Evolutionary conservation across 2,888 invertebrate genomes (phyloP).

Genomic region (Antheraea assamensis): DNA sequence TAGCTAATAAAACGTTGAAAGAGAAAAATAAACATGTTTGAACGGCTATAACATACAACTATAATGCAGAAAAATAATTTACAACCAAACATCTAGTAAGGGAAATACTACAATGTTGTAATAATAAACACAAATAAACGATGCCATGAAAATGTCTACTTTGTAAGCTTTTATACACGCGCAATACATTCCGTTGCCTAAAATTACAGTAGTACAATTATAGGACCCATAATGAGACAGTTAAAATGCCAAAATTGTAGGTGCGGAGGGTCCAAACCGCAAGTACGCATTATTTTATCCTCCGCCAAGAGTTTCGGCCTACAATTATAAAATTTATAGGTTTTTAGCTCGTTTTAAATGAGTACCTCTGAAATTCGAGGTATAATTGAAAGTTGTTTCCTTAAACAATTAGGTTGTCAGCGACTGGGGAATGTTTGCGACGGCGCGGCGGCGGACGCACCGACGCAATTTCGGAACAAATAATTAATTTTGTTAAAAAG

Average conservation of each 20-base stretch:
- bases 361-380: slow-evolving; percentile 38
- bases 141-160: slow-evolving; percentile 10
- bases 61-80: not conserved
- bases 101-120: not conserved
- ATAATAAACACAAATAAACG: slow-evolving; percentile 15
- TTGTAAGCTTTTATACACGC: slow-evolving; percentile 21
- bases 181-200: slow-evolving; percentile 28
- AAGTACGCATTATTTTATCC: slow-evolving; percentile 48
- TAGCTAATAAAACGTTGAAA: not conserved
- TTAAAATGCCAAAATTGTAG: slow-evolving; percentile 56
- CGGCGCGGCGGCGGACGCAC: slow-evolving; percentile 37
- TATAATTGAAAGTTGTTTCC: slow-evolving; percentile 63
- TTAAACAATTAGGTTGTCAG: slow-evolving; percentile 65
- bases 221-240: slow-evolving; percentile 56
- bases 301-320: slow-evolving; percentile 40
- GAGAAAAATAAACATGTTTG: not conserved
- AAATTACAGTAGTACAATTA: slow-evolving; percentile 48
- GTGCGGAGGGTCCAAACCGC: slow-evolving; percentile 50
- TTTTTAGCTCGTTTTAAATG: slow-evolving; percentile 49
- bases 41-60: not conserved
- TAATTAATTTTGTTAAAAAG: slow-evolving; percentile 62
- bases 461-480: slow-evolving; percentile 57
- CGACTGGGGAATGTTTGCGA: slow-evolving; percentile 39
- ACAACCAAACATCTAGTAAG: slow-evolving; percentile 1
- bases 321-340: slow-evolving; percentile 49